Percentiles rank a stretch among this genome's conserved stretches.
Evolutionary conservation across 2,888 invertebrate species (phyloP).

Genomic region (Chromoteleia sp.): DNA sequence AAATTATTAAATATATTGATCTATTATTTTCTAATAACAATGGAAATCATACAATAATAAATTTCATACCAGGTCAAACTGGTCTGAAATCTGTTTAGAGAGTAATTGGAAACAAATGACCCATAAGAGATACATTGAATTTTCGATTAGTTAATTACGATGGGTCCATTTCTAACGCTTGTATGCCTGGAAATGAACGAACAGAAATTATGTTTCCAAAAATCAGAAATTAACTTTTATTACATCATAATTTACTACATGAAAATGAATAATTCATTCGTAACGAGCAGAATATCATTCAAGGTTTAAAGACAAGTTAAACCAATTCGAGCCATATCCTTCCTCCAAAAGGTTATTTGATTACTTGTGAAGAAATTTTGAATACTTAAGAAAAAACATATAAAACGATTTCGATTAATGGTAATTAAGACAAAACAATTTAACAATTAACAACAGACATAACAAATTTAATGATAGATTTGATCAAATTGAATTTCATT

Average conservation of each 20-base stretch:
- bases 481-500: no score
- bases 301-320: constrained; percentile 1
- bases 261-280: constrained; percentile 5
- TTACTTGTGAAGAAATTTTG: no score
- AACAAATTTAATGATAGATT: no score
- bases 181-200: neutral
- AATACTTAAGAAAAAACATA: no score
- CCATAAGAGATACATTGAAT: constrained; percentile 32
- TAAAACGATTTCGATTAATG: no score
- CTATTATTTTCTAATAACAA: constrained; percentile 1
- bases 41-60: constrained; percentile 12
- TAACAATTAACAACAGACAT: no score
- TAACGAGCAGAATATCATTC: constrained; percentile 14
- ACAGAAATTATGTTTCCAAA: constrained; percentile 3
- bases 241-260: neutral
- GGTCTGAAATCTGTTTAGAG: constrained; percentile 25
- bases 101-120: constrained; percentile 33
- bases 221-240: constrained; percentile 6
- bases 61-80: no score
- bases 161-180: constrained; percentile 22
- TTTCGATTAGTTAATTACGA: constrained; percentile 34
- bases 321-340: constrained; percentile 16
- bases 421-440: no score
- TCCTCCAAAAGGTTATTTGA: neutral
- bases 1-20: no score